phyloP scores from a whole-genome alignment of 2,888 invertebrate genomes.

The Scaptomyza flava region DNA sequence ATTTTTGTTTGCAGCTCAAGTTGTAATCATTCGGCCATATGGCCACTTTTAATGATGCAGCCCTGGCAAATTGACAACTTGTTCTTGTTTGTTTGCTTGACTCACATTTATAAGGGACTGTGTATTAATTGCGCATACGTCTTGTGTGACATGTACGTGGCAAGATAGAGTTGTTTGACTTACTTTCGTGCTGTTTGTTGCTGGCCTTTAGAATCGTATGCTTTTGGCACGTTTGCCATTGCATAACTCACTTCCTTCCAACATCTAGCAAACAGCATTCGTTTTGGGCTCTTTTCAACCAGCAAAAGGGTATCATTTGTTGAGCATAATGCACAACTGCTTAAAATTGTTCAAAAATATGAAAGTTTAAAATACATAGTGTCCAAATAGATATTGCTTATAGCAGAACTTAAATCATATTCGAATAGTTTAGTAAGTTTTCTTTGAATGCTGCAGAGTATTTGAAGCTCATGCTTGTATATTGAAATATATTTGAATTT shows the following conservation, averaged over 20 bases:
- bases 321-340: not conserved
- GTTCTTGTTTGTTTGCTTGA: conserved; percentile 33
- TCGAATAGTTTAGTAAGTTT: not conserved
- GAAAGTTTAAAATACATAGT: not conserved
- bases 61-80: conserved; percentile 27
- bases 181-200: not conserved
- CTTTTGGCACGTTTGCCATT: conserved; percentile 41
- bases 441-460: conserved; percentile 22
- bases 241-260: conserved; percentile 33
- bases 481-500: conserved; percentile 13
- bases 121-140: conserved; percentile 71
- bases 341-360: not conserved
- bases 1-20: conserved; percentile 36
- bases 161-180: conserved; percentile 5
- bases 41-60: conserved; percentile 60
- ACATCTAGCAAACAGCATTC: conserved; percentile 27
- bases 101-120: conserved; percentile 45
- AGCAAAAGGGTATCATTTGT: conserved; percentile 2
- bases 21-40: conserved; percentile 66
- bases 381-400: too few relatives aligned
- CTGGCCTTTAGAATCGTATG: conserved; percentile 16
- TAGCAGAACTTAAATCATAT: too few relatives aligned
- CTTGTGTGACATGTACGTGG: conserved; percentile 43
- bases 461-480: conserved; percentile 3
- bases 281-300: conserved; percentile 10